phyloP scores from a whole-genome alignment of 2,888 invertebrate genomes.

The Luperina testacea region DNA sequence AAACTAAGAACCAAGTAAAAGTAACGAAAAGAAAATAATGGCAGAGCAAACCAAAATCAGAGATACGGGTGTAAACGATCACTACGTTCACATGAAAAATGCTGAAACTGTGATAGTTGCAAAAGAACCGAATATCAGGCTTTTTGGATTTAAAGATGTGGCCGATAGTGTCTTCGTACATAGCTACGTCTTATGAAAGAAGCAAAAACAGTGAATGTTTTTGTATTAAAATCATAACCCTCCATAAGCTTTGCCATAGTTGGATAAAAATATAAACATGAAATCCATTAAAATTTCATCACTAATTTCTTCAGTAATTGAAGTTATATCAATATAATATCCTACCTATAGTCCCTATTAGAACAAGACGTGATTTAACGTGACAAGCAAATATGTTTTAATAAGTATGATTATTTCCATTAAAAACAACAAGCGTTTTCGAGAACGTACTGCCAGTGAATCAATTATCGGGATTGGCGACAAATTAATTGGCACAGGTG shows the following conservation, averaged over 20 bases:
- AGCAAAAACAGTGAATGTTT: neutral
- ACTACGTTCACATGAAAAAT: constrained; percentile 3
- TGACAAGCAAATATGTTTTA: neutral
- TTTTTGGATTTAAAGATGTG: constrained; percentile 1
- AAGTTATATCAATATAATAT: neutral
- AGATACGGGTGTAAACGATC: constrained; percentile 14
- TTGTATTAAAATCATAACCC: neutral
- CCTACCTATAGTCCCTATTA: neutral
- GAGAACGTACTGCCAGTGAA: neutral
- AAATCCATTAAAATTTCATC: neutral
- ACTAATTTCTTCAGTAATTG: neutral
- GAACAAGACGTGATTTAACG: neutral
- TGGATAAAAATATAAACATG: neutral
- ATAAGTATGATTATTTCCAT: neutral
- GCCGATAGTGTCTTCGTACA: neutral
- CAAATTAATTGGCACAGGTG: constrained; percentile 37
- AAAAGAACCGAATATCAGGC: constrained; percentile 2
- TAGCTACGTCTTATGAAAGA: neutral
- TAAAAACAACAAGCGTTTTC: neutral
- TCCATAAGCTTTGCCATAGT: neutral
- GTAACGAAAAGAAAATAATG: constrained; percentile 18
- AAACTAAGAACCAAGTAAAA: constrained; percentile 20
- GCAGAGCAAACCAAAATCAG: constrained; percentile 18
- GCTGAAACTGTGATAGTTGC: constrained; percentile 2
- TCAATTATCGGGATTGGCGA: constrained; percentile 10